Evolutionary conservation across 1,140 invertebrate species (phyloP), one percentile per base, ranked within the genome.

Genomic region (Ylistrum balloti): DNA sequence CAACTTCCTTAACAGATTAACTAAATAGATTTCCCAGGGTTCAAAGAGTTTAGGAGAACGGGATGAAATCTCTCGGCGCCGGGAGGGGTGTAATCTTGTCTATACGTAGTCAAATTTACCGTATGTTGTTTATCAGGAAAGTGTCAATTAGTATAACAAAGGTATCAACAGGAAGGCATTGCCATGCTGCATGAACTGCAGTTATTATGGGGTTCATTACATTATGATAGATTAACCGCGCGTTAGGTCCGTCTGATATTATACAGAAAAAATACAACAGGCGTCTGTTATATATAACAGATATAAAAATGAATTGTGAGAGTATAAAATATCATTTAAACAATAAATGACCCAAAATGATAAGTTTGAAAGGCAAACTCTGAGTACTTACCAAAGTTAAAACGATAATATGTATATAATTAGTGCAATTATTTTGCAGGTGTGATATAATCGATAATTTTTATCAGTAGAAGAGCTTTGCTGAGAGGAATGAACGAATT

Each of bases 171-270:
- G 56, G 56, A 74, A 74, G 56, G 28, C n/a, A 74, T 28, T 7
- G 56, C 56, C 56, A n/a, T n/a, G 56, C 56, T 74, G 22, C 28
- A 74, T 74, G 56, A 28, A 28, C 56, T 74, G 56, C 56, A 74
- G 56, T 74, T n/a, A 74, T 74, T 74, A 74, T 74, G 22, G 28
- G 56, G 56, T n/a, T 74, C 56, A 74, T 74, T n/a, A 74, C 56
- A 28, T 74, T 0, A 74, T 74, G 56, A 74, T 28, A n/a, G 13
- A 74, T 28, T 17, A 13, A 74, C 56, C n/a, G 5, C 56, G 56
- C 13, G 56, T 74, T 28, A 28, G 56, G 56, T 74, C 56, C 11
- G 5, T 2, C 1, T 74, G 56, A 74, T 74, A 74, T 74, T 28
- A 74, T n/a, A 74, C 56, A 74, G n/a, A 74, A 28, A 38, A 45